These are phyloP conservation scores for Choloepus didactylus DNA, from an alignment of 2,797 vertebrate genomes.

Conservation along the genomic window DNA sequence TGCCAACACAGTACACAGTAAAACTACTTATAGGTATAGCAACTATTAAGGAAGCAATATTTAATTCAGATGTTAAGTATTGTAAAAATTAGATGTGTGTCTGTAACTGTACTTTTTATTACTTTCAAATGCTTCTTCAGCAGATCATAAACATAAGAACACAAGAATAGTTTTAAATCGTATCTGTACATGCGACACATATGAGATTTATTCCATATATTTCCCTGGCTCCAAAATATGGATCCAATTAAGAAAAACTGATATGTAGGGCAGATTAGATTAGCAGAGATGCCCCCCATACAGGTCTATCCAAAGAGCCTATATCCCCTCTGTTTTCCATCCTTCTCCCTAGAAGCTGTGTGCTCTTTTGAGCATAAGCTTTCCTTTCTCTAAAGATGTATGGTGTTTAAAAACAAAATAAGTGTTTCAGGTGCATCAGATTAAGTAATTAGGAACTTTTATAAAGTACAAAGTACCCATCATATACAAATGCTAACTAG, in stretches of 20 bases:
- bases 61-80: constrained; percentile 14
- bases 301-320: not conserved
- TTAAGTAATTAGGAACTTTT: not conserved
- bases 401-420: not conserved
- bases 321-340: constrained; percentile 3
- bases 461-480: not conserved
- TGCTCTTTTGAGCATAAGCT: not conserved
- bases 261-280: not conserved
- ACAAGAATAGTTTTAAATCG: not conserved
- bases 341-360: not conserved
- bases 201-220: not conserved
- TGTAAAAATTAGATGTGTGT: not conserved
- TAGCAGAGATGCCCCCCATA: not conserved
- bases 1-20: not conserved
- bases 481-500: not conserved
- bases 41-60: not conserved
- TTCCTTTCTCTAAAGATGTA: not conserved
- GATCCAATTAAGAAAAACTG: not conserved
- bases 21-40: not conserved
- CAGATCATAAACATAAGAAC: constrained; percentile 19
- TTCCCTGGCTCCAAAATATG: constrained; percentile 13
- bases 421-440: not conserved
- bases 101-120: not conserved
- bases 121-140: not conserved
- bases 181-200: not conserved